Evolutionary conservation across 2,797 vertebrate species (phyloP).

Genomic region (Esox lucius): DNA sequence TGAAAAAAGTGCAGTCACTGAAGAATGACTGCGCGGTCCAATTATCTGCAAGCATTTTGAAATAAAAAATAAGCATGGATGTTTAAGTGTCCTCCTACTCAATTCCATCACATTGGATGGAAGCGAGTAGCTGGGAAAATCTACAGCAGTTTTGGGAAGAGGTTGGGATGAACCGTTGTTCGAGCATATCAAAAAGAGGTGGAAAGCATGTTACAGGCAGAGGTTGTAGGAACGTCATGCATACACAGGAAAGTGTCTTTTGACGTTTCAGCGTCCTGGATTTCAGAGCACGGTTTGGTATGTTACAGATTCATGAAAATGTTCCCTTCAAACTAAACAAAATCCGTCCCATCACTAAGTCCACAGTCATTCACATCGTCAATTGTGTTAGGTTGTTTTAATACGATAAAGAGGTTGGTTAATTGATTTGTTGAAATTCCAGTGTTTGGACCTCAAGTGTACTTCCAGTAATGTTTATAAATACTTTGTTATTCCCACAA

Average conservation of each 20-base stretch:
- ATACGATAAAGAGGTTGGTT: slow-evolving; percentile 31
- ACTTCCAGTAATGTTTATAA: slow-evolving; percentile 20
- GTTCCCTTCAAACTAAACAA: slow-evolving; percentile 47
- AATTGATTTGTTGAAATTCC: slow-evolving; percentile 33
- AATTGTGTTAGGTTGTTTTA: slow-evolving; percentile 26
- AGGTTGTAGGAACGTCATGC: slow-evolving; percentile 55
- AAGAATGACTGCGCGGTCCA: background rate
- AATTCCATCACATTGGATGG: slow-evolving; percentile 40
- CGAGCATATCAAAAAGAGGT: slow-evolving; percentile 53
- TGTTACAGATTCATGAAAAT: slow-evolving; percentile 46
- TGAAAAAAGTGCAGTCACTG: background rate
- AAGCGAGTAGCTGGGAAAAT: slow-evolving; percentile 43
- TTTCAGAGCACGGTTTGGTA: slow-evolving; percentile 42
- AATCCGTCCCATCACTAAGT: slow-evolving; percentile 43
- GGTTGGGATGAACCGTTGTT: slow-evolving; percentile 34
- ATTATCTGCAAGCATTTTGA: background rate
- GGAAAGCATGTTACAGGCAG: slow-evolving; percentile 62
- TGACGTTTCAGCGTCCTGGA: slow-evolving; percentile 17
- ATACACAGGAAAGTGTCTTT: slow-evolving; percentile 46
- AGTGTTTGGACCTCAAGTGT: slow-evolving; percentile 60
- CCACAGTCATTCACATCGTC: slow-evolving; percentile 30
- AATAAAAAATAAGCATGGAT: slow-evolving; percentile 12
- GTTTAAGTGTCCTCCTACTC: slow-evolving; percentile 24
- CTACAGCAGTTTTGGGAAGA: slow-evolving; percentile 58
- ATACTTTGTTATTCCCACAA: slow-evolving; percentile 14